Percentiles rank a stretch among this genome's conserved stretches.
phyloP scores from a whole-genome alignment of 2,113 vertebrate genomes.

The zebrafish (Danio rerio) region DNA sequence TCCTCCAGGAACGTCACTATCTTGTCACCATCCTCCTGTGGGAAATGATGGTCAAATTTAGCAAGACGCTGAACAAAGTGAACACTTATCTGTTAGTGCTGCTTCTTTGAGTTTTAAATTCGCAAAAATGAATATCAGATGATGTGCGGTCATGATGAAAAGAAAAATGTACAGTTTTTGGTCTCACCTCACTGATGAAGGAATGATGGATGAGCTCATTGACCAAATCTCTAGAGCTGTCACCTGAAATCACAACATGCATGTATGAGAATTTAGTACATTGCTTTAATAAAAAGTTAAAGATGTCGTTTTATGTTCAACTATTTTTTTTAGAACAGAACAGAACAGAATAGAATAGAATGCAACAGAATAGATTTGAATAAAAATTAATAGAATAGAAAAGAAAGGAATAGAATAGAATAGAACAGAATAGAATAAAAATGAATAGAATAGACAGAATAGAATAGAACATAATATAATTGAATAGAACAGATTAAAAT shows the following conservation, averaged over 20 bases:
- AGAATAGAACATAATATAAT: no score
- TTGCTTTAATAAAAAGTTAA: neutral
- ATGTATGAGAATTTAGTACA: neutral
- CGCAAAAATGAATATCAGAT: no score
- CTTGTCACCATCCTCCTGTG: constrained; percentile 39
- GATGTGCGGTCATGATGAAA: no score
- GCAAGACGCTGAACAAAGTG: neutral
- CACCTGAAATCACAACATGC: constrained; percentile 76
- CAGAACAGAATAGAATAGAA: no score
- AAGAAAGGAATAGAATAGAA: no score
- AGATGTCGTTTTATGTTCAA: no score
- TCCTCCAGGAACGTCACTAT: constrained; percentile 32
- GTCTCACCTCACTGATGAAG: constrained; percentile 89
- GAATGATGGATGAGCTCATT: constrained; percentile 92
- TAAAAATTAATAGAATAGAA: no score
- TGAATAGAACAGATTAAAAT: no score
- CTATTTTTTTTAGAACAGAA: no score
- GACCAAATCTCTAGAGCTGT: constrained; percentile 88
- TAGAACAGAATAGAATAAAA: no score
- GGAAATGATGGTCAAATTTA: neutral
- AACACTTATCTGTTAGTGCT: neutral
- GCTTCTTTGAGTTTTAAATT: neutral
- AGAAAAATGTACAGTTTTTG: neutral
- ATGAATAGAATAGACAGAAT: no score
- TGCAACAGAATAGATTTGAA: no score